These are phyloP conservation scores for Megastigmus dorsalis DNA, from an alignment of 2,888 invertebrate species.

Conservation along the genomic window DNA sequence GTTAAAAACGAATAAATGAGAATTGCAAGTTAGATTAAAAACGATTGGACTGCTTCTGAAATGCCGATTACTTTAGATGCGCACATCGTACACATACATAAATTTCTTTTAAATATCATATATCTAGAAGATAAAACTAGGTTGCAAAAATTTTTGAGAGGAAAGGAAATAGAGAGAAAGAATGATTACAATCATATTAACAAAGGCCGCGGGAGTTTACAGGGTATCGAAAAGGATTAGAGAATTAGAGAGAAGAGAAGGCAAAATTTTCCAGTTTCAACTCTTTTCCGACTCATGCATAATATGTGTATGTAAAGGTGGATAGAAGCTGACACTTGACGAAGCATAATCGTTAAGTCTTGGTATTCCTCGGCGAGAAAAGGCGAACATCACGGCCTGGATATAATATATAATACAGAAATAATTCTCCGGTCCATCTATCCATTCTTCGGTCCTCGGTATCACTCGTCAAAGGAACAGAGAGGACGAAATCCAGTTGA, in stretches of 20 bases:
- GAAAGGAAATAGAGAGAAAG: too few relatives aligned
- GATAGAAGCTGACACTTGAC: conserved; percentile 19
- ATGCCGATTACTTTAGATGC: too few relatives aligned
- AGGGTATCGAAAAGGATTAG: not conserved
- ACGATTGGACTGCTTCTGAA: too few relatives aligned
- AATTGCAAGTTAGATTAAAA: too few relatives aligned
- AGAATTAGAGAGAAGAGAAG: not conserved
- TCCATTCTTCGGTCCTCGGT: too few relatives aligned
- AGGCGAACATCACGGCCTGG: not conserved
- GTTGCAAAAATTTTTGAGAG: too few relatives aligned
- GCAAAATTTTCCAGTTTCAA: conserved; percentile 23
- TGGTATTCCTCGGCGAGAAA: conserved; percentile 12
- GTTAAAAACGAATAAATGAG: too few relatives aligned
- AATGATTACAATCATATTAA: too few relatives aligned
- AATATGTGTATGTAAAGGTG: conserved; percentile 1
- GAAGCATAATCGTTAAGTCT: conserved; percentile 28
- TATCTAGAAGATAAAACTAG: too few relatives aligned
- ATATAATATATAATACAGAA: too few relatives aligned
- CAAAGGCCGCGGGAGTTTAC: conserved; percentile 18
- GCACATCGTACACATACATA: too few relatives aligned
- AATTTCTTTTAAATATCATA: too few relatives aligned
- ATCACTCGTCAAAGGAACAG: not conserved
- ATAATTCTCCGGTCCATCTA: not conserved
- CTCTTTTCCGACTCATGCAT: not conserved
- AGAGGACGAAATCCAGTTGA: not conserved